phyloP scores from a whole-genome alignment of 2,113 vertebrate genomes.

The Triplophysa rosa region DNA sequence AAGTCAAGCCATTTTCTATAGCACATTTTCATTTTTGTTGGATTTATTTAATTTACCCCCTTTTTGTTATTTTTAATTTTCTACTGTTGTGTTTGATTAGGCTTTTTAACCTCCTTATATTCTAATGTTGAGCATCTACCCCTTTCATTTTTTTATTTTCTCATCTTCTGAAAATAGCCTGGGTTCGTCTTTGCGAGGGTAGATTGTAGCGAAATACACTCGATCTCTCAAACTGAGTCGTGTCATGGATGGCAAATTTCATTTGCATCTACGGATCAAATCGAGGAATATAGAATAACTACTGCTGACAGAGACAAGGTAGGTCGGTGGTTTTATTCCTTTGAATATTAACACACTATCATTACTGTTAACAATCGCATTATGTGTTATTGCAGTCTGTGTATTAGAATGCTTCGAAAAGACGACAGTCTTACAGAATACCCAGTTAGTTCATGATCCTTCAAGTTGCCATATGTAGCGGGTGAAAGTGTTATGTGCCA shows the following conservation, averaged over 20 bases:
- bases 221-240: slow-evolving; percentile 69
- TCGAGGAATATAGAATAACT: slow-evolving; percentile 78
- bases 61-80: slow-evolving; percentile 16
- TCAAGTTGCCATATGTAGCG: not conserved
- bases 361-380: not conserved
- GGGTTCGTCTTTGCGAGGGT: slow-evolving; percentile 65
- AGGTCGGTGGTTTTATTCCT: slow-evolving; percentile 40
- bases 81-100: slow-evolving; percentile 45
- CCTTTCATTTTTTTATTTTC: slow-evolving; percentile 45
- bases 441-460: not conserved
- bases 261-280: slow-evolving; percentile 75
- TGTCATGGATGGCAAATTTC: slow-evolving; percentile 81
- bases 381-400: not conserved
- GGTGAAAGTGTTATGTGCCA: not conserved
- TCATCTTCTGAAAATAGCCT: slow-evolving; percentile 61
- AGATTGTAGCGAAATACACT: slow-evolving; percentile 65
- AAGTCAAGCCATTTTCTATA: slow-evolving; percentile 61
- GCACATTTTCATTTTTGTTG: slow-evolving; percentile 22
- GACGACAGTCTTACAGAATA: not conserved
- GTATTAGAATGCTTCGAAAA: not conserved
- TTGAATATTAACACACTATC: not conserved
- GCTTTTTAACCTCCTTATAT: slow-evolving; percentile 56
- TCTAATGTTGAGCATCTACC: slow-evolving; percentile 58
- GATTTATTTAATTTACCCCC: slow-evolving; percentile 17
- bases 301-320: slow-evolving; percentile 81